A percentile compares a stretch with the other conserved stretches of the same genome.
phyloP scores from a whole-genome alignment of 2,113 vertebrate genomes.

The Campylomormyrus tamandua region DNA sequence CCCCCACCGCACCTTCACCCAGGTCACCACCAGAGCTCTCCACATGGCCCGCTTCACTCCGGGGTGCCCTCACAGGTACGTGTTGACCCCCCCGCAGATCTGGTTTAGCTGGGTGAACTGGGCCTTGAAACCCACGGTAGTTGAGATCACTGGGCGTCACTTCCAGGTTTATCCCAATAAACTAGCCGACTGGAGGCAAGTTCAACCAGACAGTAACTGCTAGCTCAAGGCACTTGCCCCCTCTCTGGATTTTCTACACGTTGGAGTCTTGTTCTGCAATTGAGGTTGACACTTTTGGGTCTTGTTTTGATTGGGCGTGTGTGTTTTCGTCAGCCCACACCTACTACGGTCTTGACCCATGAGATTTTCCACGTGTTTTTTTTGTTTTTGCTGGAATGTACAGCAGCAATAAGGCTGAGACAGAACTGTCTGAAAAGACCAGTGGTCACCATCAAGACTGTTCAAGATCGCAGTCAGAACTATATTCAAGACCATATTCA shows the following conservation, averaged over 20 bases:
- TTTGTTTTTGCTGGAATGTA: not conserved
- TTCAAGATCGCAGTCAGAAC: not conserved
- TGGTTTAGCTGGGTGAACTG: not conserved
- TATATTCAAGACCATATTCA: not conserved
- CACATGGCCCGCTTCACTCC: constrained; percentile 81
- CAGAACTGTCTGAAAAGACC: not conserved
- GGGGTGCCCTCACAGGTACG: constrained; percentile 82
- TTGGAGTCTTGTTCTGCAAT: not conserved
- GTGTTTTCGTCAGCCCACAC: not conserved
- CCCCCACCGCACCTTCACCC: constrained; percentile 89
- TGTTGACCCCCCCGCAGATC: no score
- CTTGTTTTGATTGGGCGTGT: not conserved
- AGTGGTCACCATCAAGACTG: not conserved
- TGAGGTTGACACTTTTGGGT: not conserved
- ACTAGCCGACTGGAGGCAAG: not conserved
- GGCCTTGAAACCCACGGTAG: not conserved
- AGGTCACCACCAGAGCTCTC: constrained; percentile 88
- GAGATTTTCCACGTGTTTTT: not conserved
- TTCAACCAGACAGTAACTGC: not conserved
- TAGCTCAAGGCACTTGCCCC: not conserved
- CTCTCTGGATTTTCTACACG: not conserved
- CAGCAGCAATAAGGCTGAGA: not conserved
- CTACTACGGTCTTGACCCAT: not conserved
- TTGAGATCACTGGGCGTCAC: not conserved
- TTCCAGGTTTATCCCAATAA: not conserved